Evolutionary conservation across 2,113 vertebrate species (phyloP), one percentile per base, ranked within the genome.

Genomic region (Corydoras sp.): DNA sequence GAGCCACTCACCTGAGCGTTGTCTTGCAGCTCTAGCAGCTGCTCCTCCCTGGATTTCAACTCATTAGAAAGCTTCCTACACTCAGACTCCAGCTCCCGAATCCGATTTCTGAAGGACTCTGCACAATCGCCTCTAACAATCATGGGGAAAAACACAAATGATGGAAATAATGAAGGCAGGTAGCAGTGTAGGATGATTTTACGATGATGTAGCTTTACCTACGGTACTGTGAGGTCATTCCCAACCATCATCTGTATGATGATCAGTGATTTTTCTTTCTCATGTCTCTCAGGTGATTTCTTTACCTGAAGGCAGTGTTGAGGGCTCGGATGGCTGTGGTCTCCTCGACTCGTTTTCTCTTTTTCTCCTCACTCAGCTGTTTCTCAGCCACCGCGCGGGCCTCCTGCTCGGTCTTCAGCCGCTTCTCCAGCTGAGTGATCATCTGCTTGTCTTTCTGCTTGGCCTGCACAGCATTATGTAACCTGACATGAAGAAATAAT

Each of bases 391-490:
- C 89, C 58, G 89, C 89, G 14, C 95, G 86, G 10, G 95, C 95
- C 79, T 99, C 97, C 86, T 97, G 96, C 86, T 99, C 97, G 6
- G 91, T 93, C 87, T 98, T 99, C 48, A 99, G 90, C 61, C 95
- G 92, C 86, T 97, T 98, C 88, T 99, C 97, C 87, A 99, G 85
- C 88, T 96, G 94, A 79, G 92, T 92, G 87, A 98, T 95, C 62
- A 87, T 97, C 82, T 99, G 97, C 81, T 98, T 98, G 79, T 99
- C 97, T 85, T 98, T 98, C 75, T 98, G 97, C 81, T 98, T 99
- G 89, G 95, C 93, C 79, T 99, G 97, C 62, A 98, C 92, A 51
- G 95, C 92, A 64, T 92, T 95, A 86, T 98, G 95, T 81, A 99
- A 91, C 85, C 97, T 99, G 3, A 24, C n/a, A n/a, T 14, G 61